phyloP scores from a whole-genome alignment of 1,140 invertebrate genomes.

The Helicoverpa armigera region DNA sequence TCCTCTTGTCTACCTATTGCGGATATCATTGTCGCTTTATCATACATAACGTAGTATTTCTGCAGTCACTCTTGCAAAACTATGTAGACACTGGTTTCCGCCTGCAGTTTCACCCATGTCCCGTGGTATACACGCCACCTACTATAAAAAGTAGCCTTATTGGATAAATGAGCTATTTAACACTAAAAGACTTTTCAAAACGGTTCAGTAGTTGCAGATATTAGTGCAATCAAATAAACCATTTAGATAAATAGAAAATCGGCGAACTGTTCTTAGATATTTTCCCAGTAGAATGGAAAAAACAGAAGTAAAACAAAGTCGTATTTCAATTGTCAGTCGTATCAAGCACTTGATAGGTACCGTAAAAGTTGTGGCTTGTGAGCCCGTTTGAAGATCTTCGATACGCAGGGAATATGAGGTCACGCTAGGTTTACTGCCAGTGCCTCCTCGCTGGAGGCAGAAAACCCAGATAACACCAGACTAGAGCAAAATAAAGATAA shows the following conservation, averaged over 20 bases:
- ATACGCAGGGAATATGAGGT: slow-evolving; percentile 10
- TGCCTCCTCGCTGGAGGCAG: neutral
- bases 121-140: too few relatives aligned
- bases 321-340: slow-evolving; percentile 7
- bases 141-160: too few relatives aligned
- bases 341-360: slow-evolving; percentile 10
- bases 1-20: neutral
- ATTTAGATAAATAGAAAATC: too few relatives aligned
- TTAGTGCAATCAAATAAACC: too few relatives aligned
- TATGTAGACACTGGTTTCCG: neutral
- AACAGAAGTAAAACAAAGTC: too few relatives aligned
- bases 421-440: slow-evolving; percentile 5
- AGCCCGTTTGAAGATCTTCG: neutral
- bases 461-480: slow-evolving; percentile 18
- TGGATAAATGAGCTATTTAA: too few relatives aligned
- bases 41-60: neutral
- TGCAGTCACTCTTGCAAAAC: neutral
- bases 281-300: too few relatives aligned
- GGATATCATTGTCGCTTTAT: neutral
- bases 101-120: too few relatives aligned
- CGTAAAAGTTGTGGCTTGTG: slow-evolving; percentile 22
- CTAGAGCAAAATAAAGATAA: slow-evolving; percentile 6
- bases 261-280: too few relatives aligned
- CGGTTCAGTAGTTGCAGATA: too few relatives aligned
- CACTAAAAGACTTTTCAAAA: too few relatives aligned